A percentile compares a stretch with the other conserved stretches of the same genome.
Conservation (phyloP, 2,888 invertebrate genomes). For the Siphlonurus alternatus region DNA sequence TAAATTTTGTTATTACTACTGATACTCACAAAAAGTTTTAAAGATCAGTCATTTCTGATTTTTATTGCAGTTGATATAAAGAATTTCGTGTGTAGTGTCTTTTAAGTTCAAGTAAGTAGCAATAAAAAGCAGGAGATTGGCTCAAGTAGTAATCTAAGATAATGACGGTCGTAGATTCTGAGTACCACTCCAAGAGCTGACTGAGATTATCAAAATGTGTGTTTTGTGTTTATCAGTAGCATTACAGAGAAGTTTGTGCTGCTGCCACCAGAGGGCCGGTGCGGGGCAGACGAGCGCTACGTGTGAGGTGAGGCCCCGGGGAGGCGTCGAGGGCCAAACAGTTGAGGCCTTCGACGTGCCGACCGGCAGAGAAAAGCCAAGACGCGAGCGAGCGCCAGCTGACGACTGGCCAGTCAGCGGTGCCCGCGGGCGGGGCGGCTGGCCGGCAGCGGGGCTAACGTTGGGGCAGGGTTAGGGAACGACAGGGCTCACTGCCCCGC, state of each 20-base stretch:
- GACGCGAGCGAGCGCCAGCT: background rate
- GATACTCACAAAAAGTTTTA: background rate
- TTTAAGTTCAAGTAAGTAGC: too few relatives aligned
- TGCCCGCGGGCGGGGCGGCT: background rate
- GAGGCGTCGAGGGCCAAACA: background rate
- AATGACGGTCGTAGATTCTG: too few relatives aligned
- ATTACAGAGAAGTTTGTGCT: background rate
- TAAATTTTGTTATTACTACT: background rate
- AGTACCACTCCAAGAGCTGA: too few relatives aligned
- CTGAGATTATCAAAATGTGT: too few relatives aligned
- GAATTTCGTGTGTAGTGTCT: too few relatives aligned
- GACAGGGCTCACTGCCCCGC: background rate
- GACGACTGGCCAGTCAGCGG: constrained; percentile 3
- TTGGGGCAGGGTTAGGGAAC: background rate
- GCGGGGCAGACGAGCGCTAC: background rate
- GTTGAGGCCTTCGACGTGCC: background rate
- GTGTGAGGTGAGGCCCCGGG: background rate
- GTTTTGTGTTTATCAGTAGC: background rate
- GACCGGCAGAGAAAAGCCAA: background rate
- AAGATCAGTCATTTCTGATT: too few relatives aligned
- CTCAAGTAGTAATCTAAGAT: too few relatives aligned
- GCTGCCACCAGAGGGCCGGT: background rate
- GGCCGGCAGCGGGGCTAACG: background rate
- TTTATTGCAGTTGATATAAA: too few relatives aligned
- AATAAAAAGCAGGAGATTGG: too few relatives aligned